A percentile compares a stretch with the other conserved stretches of the same genome.
Conservation (phyloP, 2,888 invertebrate genomes). For the Boloria euphrosyne region DNA sequence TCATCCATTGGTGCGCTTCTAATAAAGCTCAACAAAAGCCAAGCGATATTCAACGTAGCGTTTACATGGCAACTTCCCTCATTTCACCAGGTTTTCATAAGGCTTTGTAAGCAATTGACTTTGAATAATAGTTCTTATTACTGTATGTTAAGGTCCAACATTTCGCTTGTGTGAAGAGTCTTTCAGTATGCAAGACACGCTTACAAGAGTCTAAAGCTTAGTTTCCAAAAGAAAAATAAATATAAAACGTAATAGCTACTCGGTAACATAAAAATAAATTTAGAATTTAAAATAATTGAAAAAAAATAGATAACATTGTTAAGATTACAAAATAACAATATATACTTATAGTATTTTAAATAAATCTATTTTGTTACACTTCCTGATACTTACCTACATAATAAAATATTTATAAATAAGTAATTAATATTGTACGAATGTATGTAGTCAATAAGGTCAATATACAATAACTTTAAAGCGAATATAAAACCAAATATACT, state of each 20-base stretch:
- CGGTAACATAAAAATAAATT: not conserved
- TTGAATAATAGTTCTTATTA: slow-evolving; percentile 18
- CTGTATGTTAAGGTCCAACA: slow-evolving; percentile 1
- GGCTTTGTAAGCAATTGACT: slow-evolving; percentile 8
- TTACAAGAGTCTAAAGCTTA: slow-evolving; percentile 30
- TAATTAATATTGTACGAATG: too few species aligned
- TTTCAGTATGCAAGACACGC: slow-evolving; percentile 34
- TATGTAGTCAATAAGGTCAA: too few species aligned
- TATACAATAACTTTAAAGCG: too few species aligned
- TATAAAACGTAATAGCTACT: slow-evolving; percentile 2
- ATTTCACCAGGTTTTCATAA: slow-evolving; percentile 34
- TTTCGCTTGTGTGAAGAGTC: slow-evolving; percentile 7
- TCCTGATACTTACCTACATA: too few species aligned
- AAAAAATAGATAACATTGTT: too few species aligned
- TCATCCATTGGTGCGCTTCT: slow-evolving; percentile 27
- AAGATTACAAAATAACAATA: too few species aligned
- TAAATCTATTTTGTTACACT: too few species aligned
- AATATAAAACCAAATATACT: too few species aligned
- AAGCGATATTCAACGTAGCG: slow-evolving; percentile 35
- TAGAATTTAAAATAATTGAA: too few species aligned
- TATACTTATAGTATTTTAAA: too few species aligned
- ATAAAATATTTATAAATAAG: too few species aligned
- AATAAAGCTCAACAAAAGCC: slow-evolving; percentile 33
- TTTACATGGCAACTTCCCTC: slow-evolving; percentile 29
- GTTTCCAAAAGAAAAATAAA: slow-evolving; percentile 24